Conservation (phyloP, 1,140 invertebrate species). For the Globodera rostochiensis region DNA sequence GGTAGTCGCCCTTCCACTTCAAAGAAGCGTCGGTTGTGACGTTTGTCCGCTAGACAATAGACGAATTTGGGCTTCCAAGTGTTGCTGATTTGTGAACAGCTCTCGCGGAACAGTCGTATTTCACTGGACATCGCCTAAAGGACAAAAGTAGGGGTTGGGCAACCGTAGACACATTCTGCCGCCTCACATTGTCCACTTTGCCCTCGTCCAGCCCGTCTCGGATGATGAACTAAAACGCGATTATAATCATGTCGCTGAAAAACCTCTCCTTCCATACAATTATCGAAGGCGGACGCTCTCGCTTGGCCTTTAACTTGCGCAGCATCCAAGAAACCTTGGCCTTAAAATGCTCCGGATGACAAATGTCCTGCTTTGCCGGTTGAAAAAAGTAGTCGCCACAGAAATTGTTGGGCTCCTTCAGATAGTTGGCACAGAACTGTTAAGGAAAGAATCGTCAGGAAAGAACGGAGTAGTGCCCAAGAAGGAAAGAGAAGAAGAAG, state of each 20-base stretch:
- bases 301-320: conserved; percentile 9
- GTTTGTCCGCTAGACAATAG: conserved; percentile 34
- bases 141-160: background rate
- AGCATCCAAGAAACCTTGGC: background rate
- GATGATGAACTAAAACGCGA: conserved; percentile 6
- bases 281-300: conserved; percentile 3
- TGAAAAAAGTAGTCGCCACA: conserved; percentile 40
- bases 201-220: conserved; percentile 37
- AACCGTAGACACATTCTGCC: background rate
- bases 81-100: background rate
- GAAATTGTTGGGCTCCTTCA: conserved; percentile 28
- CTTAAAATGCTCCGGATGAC: background rate
- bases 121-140: conserved; percentile 9
- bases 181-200: conserved; percentile 25
- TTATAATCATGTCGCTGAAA: background rate
- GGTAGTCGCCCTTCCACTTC: background rate
- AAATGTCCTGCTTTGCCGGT: conserved; percentile 15
- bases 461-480: too few relatives aligned
- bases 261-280: conserved; percentile 17
- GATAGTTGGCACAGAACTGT: conserved; percentile 39
- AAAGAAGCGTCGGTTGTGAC: conserved; percentile 47
- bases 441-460: background rate
- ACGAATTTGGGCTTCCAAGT: conserved; percentile 31
- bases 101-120: conserved; percentile 2
- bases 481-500: too few relatives aligned